A percentile compares a stretch with the other conserved stretches of the same genome.
Conservation (phyloP, 2,888 invertebrate genomes). For the Pomacea canaliculata region DNA sequence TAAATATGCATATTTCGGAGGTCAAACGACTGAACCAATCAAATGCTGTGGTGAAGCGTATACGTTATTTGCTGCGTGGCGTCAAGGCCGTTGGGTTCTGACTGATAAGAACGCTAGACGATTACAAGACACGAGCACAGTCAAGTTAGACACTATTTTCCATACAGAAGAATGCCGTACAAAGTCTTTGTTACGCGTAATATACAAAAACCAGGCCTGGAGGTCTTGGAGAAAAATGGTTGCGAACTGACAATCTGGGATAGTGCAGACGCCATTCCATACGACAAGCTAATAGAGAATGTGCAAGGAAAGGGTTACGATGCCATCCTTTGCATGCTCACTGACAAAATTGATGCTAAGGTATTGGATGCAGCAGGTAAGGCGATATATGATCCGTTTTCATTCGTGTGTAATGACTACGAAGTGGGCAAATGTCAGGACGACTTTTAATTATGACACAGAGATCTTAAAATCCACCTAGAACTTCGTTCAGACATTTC, state of each 20-base stretch:
- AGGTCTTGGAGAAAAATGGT: constrained; percentile 42
- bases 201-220: constrained; percentile 56
- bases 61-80: too few relatives aligned
- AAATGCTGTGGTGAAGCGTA: too few relatives aligned
- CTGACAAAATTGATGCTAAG: constrained; percentile 85
- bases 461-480: too few relatives aligned
- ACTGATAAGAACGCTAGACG: too few relatives aligned
- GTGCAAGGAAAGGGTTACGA: constrained; percentile 76
- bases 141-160: too few relatives aligned
- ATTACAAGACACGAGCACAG: too few relatives aligned
- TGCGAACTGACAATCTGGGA: constrained; percentile 58
- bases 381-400: background rate
- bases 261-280: constrained; percentile 59
- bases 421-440: too few relatives aligned
- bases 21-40: too few relatives aligned
- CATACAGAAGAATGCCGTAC: background rate
- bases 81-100: too few relatives aligned
- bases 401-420: background rate
- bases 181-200: constrained; percentile 60
- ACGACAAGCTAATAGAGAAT: constrained; percentile 78
- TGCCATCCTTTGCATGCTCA: constrained; percentile 84
- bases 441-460: too few relatives aligned
- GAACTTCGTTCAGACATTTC: too few relatives aligned
- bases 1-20: too few relatives aligned
- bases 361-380: constrained; percentile 79